Conservation (phyloP, 2,888 invertebrate genomes). For the Philereme transversata region DNA sequence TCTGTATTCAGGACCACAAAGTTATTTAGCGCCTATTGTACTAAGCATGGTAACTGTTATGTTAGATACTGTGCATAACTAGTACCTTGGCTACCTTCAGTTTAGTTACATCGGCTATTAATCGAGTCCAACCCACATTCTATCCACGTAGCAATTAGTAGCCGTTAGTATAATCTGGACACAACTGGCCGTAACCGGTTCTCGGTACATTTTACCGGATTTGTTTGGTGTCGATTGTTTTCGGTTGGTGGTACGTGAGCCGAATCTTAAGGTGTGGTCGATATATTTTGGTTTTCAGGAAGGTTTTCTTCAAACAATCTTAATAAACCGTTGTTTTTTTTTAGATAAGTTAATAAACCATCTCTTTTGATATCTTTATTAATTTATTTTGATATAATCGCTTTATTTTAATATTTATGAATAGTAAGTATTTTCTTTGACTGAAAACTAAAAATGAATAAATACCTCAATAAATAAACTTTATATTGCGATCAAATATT, state of each 20-base stretch:
- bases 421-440: too few relatives aligned
- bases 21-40: too few relatives aligned
- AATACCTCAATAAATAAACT: too few relatives aligned
- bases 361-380: too few relatives aligned
- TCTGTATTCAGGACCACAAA: too few relatives aligned
- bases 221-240: conserved; percentile 78
- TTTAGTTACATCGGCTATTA: conserved; percentile 28
- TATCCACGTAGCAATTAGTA: conserved; percentile 73
- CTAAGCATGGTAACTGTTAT: neutral
- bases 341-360: too few relatives aligned
- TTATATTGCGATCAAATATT: too few relatives aligned
- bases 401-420: too few relatives aligned
- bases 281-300: conserved; percentile 39
- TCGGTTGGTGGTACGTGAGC: conserved; percentile 48
- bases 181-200: conserved; percentile 44
- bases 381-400: too few relatives aligned
- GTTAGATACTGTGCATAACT: conserved; percentile 2
- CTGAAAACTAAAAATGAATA: too few relatives aligned
- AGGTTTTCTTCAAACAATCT: neutral
- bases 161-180: conserved; percentile 66
- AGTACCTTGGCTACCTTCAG: conserved; percentile 28
- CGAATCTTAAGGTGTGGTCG: conserved; percentile 54
- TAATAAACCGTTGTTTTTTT: neutral
- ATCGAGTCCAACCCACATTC: conserved; percentile 51
- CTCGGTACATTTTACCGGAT: conserved; percentile 51